These are phyloP conservation scores for Muraenolepis orangiensis DNA, from an alignment of 2,797 vertebrate species.

Conservation along the genomic window DNA sequence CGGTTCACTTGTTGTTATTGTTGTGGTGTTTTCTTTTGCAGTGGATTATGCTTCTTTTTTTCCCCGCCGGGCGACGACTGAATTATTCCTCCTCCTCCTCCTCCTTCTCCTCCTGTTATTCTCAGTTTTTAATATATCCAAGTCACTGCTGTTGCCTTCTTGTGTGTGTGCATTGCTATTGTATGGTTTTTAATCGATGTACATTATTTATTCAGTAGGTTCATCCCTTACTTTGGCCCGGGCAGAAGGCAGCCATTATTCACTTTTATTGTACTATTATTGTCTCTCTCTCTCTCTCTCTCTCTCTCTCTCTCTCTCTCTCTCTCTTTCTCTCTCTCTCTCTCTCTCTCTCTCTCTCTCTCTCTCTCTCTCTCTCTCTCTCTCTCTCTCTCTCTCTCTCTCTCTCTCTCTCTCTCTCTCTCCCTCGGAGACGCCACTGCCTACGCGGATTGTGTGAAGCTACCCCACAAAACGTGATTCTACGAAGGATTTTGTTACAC, in stretches of 20 bases:
- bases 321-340: neutral
- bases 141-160: too few species aligned
- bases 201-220: neutral
- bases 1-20: neutral
- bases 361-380: slow-evolving; percentile 2
- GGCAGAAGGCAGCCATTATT: neutral
- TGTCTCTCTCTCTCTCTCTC: neutral
- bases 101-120: neutral
- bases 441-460: too few species aligned
- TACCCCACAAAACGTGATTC: too few species aligned
- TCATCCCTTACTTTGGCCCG: neutral
- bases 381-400: neutral
- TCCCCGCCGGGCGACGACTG: neutral
- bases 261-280: neutral
- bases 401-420: neutral
- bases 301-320: neutral
- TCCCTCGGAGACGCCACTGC: too few species aligned
- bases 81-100: neutral
- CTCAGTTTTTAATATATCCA: neutral
- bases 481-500: too few species aligned
- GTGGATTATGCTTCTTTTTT: neutral
- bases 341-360: slow-evolving; percentile 9
- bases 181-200: neutral
- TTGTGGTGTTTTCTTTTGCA: neutral
- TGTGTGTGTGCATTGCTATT: neutral